Conservation (phyloP, 2,113 vertebrate species). For the Salvelinus alpinus region DNA sequence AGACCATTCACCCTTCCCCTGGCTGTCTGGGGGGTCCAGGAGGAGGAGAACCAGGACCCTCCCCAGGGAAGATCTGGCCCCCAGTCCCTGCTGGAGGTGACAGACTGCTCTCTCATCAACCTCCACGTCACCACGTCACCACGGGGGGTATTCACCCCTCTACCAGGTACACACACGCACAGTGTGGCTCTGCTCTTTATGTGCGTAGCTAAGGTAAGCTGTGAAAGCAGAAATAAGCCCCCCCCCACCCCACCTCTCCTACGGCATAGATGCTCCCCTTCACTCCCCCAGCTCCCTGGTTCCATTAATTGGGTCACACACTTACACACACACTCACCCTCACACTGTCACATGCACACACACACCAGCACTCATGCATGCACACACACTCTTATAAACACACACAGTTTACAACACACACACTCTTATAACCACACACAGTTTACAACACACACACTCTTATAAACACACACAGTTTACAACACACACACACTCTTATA, state of each 20-base stretch:
- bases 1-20: conserved; percentile 65
- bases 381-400: conserved; percentile 13
- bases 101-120: conserved; percentile 69
- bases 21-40: conserved; percentile 53
- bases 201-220: too few species aligned
- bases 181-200: neutral
- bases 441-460: too few species aligned
- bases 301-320: conserved; percentile 36
- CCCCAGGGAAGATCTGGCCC: neutral
- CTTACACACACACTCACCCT: conserved; percentile 10
- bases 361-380: neutral
- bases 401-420: neutral
- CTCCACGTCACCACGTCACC: conserved; percentile 63
- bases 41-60: conserved; percentile 3
- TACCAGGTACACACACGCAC: conserved; percentile 25
- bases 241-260: neutral
- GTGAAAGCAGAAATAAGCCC: neutral
- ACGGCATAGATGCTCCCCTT: conserved; percentile 23
- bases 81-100: conserved; percentile 40
- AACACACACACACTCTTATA: conserved; percentile 10
- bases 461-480: neutral
- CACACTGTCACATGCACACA: conserved; percentile 2
- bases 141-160: conserved; percentile 62
- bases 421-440: conserved; percentile 13
- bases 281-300: conserved; percentile 3